Evolutionary conservation across 2,113 vertebrate genomes (phyloP).

Genomic region (Parus major): DNA sequence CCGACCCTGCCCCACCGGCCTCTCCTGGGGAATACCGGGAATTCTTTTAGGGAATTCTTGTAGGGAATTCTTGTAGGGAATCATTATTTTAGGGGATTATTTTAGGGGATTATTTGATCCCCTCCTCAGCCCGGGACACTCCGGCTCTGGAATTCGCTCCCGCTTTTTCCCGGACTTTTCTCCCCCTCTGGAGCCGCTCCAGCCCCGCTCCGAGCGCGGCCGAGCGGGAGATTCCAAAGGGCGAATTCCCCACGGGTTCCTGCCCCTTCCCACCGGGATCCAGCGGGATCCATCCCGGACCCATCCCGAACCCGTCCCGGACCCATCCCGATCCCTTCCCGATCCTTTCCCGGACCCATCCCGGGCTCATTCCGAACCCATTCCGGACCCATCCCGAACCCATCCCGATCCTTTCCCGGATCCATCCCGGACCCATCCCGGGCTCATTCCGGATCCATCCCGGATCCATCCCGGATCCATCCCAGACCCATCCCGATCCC

Average conservation of each 20-base stretch:
- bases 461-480: too few relatives aligned
- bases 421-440: too few relatives aligned
- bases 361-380: too few relatives aligned
- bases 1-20: neutral
- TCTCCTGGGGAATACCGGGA: neutral
- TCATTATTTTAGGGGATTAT: neutral
- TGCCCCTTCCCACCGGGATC: neutral
- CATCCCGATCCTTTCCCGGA: too few relatives aligned
- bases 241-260: neutral
- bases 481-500: too few relatives aligned
- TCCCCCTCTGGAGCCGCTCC: neutral
- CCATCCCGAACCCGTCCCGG: too few relatives aligned
- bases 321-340: too few relatives aligned
- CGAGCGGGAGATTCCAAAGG: neutral
- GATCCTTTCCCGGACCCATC: too few relatives aligned
- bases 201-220: neutral
- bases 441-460: too few relatives aligned
- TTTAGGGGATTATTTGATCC: neutral
- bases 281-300: neutral
- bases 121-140: rapidly evolving
- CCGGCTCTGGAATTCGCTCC: neutral
- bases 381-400: too few relatives aligned
- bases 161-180: rapidly evolving
- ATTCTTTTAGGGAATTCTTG: neutral
- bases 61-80: neutral